These are phyloP conservation scores for Steatocranus sp. DNA, from an alignment of 2,797 vertebrate genomes.

Conservation along the genomic window DNA sequence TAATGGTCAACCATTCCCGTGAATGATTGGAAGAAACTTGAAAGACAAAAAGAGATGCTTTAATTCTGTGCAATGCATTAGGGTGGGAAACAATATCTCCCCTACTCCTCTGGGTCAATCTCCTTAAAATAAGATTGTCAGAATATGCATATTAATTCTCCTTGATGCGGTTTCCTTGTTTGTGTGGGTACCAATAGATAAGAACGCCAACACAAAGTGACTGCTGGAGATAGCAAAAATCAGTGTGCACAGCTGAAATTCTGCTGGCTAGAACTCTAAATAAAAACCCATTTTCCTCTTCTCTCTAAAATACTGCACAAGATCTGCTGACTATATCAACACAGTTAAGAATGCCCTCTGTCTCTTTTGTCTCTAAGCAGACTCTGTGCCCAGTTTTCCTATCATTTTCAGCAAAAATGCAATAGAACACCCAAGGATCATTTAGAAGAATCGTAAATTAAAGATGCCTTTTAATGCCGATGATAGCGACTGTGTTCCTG, in stretches of 20 bases:
- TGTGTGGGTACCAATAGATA: slow-evolving; percentile 41
- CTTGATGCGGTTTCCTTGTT: slow-evolving; percentile 18
- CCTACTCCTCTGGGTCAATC: slow-evolving; percentile 6
- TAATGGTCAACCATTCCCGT: background rate
- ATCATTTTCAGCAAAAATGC: background rate
- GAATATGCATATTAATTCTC: slow-evolving; percentile 48
- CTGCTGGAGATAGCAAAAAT: slow-evolving; percentile 28
- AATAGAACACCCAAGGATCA: background rate
- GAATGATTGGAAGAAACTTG: background rate
- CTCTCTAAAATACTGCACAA: background rate
- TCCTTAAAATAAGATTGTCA: slow-evolving; percentile 13
- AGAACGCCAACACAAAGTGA: slow-evolving; percentile 6
- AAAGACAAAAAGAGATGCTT: background rate
- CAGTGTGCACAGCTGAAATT: slow-evolving; percentile 23
- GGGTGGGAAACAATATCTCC: slow-evolving; percentile 10
- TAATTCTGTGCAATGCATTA: background rate
- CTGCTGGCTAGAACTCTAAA: slow-evolving; percentile 13
- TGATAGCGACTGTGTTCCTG: background rate
- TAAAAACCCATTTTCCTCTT: slow-evolving; percentile 17
- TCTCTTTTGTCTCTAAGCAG: background rate
- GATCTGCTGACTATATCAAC: slow-evolving; percentile 30
- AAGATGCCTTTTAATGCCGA: background rate
- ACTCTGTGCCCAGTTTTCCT: background rate
- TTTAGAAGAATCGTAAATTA: background rate
- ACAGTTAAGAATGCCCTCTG: background rate